phyloP scores from a whole-genome alignment of 2,888 invertebrate genomes.

The Eupithecia tripunctaria region DNA sequence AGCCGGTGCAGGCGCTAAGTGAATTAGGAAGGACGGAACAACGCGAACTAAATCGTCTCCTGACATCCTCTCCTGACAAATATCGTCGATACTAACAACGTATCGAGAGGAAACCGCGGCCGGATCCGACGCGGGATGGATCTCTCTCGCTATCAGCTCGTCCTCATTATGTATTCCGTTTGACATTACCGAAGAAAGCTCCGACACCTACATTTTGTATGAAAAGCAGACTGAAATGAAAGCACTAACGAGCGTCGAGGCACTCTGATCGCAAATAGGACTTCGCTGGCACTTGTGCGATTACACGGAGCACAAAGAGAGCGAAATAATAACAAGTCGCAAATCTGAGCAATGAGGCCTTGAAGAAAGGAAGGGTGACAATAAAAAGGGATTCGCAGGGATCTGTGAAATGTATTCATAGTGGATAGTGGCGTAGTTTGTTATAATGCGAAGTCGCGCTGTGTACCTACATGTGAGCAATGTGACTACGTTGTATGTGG shows the following conservation, averaged over 20 bases:
- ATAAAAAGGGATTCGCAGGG: constrained; percentile 20
- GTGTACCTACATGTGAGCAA: neutral
- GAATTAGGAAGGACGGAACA: too few species aligned
- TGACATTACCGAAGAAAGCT: neutral
- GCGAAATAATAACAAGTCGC: constrained; percentile 28
- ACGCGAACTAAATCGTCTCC: too few species aligned
- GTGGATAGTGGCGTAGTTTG: neutral
- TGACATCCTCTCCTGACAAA: neutral
- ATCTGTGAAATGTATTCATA: neutral
- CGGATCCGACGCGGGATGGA: neutral
- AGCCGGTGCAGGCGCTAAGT: too few species aligned
- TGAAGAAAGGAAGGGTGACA: constrained; percentile 14
- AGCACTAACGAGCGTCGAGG: constrained; percentile 29
- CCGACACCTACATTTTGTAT: neutral
- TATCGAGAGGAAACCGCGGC: neutral
- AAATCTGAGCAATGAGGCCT: constrained; percentile 15
- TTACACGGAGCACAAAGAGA: constrained; percentile 30
- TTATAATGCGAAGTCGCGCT: neutral
- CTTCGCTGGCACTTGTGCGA: constrained; percentile 16
- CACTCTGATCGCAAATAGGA: constrained; percentile 22
- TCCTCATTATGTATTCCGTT: constrained; percentile 3
- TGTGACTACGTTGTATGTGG: neutral
- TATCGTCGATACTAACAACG: neutral
- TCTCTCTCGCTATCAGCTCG: neutral
- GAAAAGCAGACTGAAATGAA: constrained; percentile 15